Evolutionary conservation across 2,113 vertebrate genomes (phyloP).

Genomic region (Sphyrna mokarran): DNA sequence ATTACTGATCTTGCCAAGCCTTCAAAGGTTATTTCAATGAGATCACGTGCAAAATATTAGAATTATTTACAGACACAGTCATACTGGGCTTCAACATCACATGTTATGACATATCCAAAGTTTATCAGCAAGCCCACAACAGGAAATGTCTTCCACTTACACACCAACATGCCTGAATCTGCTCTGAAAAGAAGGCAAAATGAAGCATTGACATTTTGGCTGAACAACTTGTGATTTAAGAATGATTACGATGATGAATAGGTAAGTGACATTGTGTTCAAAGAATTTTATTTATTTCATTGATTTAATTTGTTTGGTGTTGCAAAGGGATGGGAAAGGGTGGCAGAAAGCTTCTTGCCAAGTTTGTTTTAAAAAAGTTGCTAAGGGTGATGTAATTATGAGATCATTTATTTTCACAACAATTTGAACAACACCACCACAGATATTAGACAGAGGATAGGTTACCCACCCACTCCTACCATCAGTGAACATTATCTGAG

Average conservation of each 20-base stretch:
- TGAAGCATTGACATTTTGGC: background rate
- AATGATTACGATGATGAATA: background rate
- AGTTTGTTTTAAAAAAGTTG: background rate
- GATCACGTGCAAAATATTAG: background rate
- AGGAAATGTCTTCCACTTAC: background rate
- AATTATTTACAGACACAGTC: background rate
- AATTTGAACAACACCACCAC: background rate
- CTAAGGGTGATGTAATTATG: background rate
- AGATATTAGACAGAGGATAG: background rate
- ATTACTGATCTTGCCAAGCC: background rate
- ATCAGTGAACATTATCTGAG: background rate
- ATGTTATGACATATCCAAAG: background rate
- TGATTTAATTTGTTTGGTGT: background rate
- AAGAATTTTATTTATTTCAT: background rate
- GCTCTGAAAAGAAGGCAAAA: background rate
- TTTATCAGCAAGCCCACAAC: background rate
- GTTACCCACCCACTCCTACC: background rate
- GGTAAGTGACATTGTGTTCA: background rate
- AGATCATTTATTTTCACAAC: background rate
- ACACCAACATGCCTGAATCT: background rate
- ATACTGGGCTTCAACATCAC: background rate
- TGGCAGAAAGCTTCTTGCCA: background rate
- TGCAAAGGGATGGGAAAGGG: background rate
- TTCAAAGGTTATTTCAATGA: background rate
- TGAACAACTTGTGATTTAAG: constrained; percentile 13